These are phyloP conservation scores for Hylyphantes graminicola DNA, from an alignment of 1,140 invertebrate species.

Conservation along the genomic window DNA sequence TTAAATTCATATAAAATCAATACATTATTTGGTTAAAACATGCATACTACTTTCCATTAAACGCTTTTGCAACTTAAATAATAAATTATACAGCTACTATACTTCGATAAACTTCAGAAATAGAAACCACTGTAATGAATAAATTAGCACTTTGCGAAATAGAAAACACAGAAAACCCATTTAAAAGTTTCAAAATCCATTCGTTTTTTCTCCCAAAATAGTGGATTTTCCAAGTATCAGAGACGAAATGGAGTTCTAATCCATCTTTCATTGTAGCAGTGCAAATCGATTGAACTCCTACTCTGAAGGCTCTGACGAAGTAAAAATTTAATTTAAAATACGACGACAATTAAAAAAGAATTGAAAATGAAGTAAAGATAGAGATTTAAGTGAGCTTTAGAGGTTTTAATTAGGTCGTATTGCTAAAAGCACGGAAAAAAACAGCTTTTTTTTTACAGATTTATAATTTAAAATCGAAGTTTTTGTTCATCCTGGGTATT, in stretches of 20 bases:
- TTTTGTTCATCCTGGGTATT: background rate
- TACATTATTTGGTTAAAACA: no score
- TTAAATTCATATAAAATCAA: no score
- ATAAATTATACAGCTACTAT: no score
- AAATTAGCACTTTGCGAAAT: slow-evolving; percentile 26
- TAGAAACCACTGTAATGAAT: slow-evolving; percentile 24
- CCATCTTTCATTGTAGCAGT: slow-evolving; percentile 16
- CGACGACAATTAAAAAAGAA: slow-evolving; percentile 27
- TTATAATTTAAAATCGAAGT: background rate
- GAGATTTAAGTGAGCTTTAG: slow-evolving; percentile 27
- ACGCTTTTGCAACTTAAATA: no score
- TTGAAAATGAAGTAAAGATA: slow-evolving; percentile 6
- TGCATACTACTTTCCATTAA: no score
- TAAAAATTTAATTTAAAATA: slow-evolving; percentile 42
- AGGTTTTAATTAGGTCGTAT: slow-evolving; percentile 43
- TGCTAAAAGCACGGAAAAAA: slow-evolving; percentile 14
- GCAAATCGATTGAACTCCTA: background rate
- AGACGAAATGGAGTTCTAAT: slow-evolving; percentile 9
- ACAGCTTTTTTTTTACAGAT: slow-evolving; percentile 1
- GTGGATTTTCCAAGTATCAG: background rate
- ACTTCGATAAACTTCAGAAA: no score
- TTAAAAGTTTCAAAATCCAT: slow-evolving; percentile 31
- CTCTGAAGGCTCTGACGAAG: background rate
- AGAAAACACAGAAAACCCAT: slow-evolving; percentile 44
- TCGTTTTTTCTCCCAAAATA: background rate